These are phyloP conservation scores for Oncorhynchus clarkii DNA, from an alignment of 2,113 vertebrate species.

Conservation along the genomic window DNA sequence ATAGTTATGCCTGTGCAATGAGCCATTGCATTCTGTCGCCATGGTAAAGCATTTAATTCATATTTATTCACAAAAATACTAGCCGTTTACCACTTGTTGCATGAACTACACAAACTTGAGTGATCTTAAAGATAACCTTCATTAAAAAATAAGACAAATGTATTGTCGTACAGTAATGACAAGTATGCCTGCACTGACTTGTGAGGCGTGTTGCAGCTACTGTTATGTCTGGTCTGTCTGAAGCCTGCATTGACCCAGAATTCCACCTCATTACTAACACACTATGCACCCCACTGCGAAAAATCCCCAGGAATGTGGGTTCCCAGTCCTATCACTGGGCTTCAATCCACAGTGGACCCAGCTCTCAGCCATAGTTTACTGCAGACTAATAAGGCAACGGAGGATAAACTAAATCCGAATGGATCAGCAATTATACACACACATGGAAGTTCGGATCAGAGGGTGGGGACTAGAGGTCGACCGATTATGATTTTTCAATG, in stretches of 20 bases:
- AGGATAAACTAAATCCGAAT: not conserved
- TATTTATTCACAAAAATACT: not conserved
- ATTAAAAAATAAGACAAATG: too few species aligned
- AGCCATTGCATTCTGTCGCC: constrained; percentile 17
- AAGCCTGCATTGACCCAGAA: constrained; percentile 40
- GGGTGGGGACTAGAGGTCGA: not conserved
- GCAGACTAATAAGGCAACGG: not conserved
- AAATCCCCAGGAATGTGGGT: constrained; percentile 50
- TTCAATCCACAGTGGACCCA: not conserved
- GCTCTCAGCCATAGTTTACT: not conserved
- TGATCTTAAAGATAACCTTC: too few species aligned
- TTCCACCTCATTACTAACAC: constrained; percentile 61
- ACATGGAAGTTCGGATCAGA: not conserved
- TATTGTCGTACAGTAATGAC: too few species aligned
- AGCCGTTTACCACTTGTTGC: too few species aligned
- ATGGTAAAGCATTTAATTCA: not conserved
- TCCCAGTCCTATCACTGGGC: not conserved
- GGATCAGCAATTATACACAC: not conserved
- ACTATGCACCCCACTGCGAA: constrained; percentile 26
- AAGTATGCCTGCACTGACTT: too few species aligned
- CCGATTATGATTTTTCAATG: too few species aligned
- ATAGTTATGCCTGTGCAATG: constrained; percentile 43
- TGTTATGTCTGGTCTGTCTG: not conserved
- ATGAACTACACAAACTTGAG: too few species aligned
- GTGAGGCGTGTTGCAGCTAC: not conserved